These are phyloP conservation scores for Hipparchia sbordonii DNA, from an alignment of 2,888 invertebrate species.

Conservation along the genomic window DNA sequence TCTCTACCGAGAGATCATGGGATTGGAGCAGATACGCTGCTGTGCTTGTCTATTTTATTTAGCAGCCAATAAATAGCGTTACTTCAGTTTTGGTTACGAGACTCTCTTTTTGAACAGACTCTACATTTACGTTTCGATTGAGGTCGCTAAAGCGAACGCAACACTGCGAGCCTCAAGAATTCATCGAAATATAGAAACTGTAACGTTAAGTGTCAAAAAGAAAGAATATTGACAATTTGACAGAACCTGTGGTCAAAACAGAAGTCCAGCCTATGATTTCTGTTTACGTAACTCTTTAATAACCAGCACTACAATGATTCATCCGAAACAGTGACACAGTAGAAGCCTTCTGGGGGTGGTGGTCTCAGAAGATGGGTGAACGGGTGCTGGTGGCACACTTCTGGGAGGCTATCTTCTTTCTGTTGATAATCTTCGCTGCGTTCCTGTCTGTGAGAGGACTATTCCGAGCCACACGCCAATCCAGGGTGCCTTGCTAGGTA, in stretches of 20 bases:
- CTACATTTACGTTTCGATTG: too few relatives aligned
- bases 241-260: not conserved
- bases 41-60: too few relatives aligned
- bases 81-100: too few relatives aligned
- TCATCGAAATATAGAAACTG: not conserved
- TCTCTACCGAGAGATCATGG: too few relatives aligned
- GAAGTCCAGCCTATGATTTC: not conserved
- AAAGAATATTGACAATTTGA: not conserved
- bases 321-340: constrained; percentile 9
- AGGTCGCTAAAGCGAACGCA: too few relatives aligned
- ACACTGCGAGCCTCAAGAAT: too few relatives aligned
- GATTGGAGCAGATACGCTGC: too few relatives aligned
- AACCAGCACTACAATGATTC: not conserved
- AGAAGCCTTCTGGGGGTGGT: not conserved
- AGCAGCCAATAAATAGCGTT: too few relatives aligned
- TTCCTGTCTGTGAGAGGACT: constrained; percentile 51
- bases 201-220: constrained; percentile 6
- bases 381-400: constrained; percentile 45
- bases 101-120: too few relatives aligned
- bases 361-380: constrained; percentile 41
- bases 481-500: constrained; percentile 36
- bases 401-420: constrained; percentile 56
- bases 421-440: constrained; percentile 55
- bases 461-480: constrained; percentile 45
- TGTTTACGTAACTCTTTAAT: not conserved